A percentile compares a stretch with the other conserved stretches of the same genome.
Evolutionary conservation across 2,113 vertebrate genomes (phyloP).

Genomic region (Mesocricetus auratus): DNA sequence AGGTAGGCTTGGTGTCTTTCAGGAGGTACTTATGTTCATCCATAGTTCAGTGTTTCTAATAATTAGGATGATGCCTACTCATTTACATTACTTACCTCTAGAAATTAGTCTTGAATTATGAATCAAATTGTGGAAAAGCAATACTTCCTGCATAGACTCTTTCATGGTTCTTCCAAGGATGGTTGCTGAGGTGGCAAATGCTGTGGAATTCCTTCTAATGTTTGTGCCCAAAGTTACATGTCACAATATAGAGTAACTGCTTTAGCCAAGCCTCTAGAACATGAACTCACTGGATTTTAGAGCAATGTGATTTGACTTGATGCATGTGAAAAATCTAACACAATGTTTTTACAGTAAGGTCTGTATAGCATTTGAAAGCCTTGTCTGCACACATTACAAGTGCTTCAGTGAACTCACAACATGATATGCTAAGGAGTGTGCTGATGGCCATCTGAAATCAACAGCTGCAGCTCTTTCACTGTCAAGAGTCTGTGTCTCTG

Average conservation of each 20-base stretch:
- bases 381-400: neutral
- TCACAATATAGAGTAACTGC: neutral
- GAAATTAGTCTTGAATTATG: neutral
- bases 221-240: neutral
- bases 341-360: neutral
- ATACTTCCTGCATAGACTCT: neutral
- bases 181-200: neutral
- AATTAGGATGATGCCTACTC: slow-evolving; percentile 9
- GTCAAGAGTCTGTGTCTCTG: neutral
- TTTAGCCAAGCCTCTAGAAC: neutral
- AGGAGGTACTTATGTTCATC: neutral
- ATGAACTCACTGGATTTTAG: slow-evolving; percentile 8
- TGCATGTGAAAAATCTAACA: slow-evolving; percentile 23
- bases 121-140: neutral
- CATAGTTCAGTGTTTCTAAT: slow-evolving; percentile 3
- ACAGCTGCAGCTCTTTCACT: neutral
- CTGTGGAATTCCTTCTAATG: neutral
- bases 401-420: neutral
- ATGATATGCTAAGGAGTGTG: neutral
- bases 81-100: neutral
- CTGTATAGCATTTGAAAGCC: neutral
- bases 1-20: neutral
- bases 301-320: neutral
- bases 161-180: slow-evolving; percentile 52
- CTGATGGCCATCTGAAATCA: neutral